Evolutionary conservation across 2,113 vertebrate genomes (phyloP), one percentile per base, ranked within the genome.

Genomic region (Aegithalos caudatus): DNA sequence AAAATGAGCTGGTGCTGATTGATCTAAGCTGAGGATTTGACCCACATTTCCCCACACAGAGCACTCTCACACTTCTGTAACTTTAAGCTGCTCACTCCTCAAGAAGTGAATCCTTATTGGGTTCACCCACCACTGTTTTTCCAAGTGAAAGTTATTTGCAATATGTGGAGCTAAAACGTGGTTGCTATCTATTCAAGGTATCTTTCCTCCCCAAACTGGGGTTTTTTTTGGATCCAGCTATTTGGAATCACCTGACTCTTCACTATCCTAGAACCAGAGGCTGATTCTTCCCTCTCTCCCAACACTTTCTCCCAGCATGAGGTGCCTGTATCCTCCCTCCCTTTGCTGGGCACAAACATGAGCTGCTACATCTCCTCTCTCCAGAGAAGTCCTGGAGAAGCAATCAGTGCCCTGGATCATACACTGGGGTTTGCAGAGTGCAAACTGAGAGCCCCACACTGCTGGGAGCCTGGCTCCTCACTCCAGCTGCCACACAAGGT

Each of bases 361-460:
- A 73, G 21, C 0, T 56, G 48, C 42, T n/a, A 6, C 38, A 88
- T 11, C 48, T 76, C 19, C 31, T n/a, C 37, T 61, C 27, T 48
- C 38, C 57, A 65, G 62, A 8, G 27, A 72, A 71, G 53, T 16
- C 27, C 53, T 64, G 53, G 58, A 28, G 60, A 56, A 90, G 20
- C 74, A 29, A 1, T 4, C 18, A 6, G 31, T 8, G 33, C 77
- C 42, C 56, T 5, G 47, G 56, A 48, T 29, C 50, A 27, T 0
- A 5, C 0, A 0, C 25, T 42, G 51, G 2, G 27, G n/a, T 4
- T 27, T 81, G 65, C 35, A 71, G 24, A 1, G 7, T 11, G 29
- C 31, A n/a, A 53, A 56, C 38, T 8, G 31, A 28, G 45, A 47
- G 40, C 37, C 50, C 42, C 1, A 0, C 10, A 9, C 76, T 57